These are phyloP conservation scores for Acyrthosiphon pisum DNA, from an alignment of 1,140 invertebrate species.

Conservation along the genomic window DNA sequence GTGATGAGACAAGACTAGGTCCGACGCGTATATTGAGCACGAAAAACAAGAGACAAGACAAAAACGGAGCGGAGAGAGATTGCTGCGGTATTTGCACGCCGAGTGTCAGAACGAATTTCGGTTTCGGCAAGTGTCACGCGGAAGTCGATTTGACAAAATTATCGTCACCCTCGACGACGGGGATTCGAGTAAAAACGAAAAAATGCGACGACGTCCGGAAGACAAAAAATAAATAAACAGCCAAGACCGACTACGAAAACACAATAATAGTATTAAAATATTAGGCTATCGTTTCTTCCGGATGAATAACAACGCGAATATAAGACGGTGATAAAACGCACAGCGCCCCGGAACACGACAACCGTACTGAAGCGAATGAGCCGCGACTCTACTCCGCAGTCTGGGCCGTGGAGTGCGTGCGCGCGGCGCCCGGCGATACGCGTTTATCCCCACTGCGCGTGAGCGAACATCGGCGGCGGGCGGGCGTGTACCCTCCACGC, in stretches of 20 bases:
- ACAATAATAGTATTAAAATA: background rate
- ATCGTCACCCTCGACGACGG: background rate
- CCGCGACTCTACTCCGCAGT: background rate
- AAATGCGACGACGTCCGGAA: too few species aligned
- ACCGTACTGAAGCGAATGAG: constrained; percentile 13
- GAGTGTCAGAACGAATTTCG: background rate
- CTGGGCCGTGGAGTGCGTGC: background rate
- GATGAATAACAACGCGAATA: background rate
- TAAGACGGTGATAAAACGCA: background rate
- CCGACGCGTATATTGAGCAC: background rate
- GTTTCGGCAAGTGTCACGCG: background rate
- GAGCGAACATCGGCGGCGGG: background rate
- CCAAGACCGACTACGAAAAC: background rate
- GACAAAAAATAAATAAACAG: background rate
- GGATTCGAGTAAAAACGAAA: too few species aligned
- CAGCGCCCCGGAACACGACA: background rate
- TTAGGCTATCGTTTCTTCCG: background rate
- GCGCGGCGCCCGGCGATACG: background rate
- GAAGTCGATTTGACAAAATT: background rate
- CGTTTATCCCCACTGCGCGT: background rate
- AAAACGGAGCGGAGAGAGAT: background rate
- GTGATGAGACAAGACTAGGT: background rate
- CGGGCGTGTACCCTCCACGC: background rate
- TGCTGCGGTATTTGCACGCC: background rate
- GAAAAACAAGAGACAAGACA: background rate